A percentile compares a stretch with the other conserved stretches of the same genome.
Conservation (phyloP, 2,888 invertebrate genomes). For the Salticus scenicus region DNA sequence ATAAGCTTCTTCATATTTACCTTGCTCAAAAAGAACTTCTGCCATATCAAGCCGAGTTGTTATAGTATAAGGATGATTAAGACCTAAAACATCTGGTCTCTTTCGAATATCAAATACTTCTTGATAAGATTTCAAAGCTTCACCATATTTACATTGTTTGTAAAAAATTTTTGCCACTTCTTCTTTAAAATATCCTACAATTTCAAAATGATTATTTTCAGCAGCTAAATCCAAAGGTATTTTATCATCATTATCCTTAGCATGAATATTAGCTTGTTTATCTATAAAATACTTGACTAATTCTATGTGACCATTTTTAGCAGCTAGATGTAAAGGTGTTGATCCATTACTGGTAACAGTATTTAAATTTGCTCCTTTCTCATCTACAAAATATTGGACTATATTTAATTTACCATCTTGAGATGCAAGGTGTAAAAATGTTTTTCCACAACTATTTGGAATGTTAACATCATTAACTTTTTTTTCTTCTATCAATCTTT, state of each 20-base stretch:
- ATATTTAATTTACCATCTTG: background rate
- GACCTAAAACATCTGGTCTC: too few species aligned
- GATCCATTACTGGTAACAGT: background rate
- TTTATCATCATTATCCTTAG: background rate
- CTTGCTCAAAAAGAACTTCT: too few species aligned
- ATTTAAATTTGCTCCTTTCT: background rate
- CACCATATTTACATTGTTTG: too few species aligned
- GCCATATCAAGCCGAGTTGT: too few species aligned
- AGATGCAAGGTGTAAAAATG: background rate
- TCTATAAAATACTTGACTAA: background rate
- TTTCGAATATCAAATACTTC: too few species aligned
- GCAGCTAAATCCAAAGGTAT: conserved; percentile 17
- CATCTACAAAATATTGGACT: background rate
- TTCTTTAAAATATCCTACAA: background rate
- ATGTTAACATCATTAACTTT: background rate
- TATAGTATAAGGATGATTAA: too few species aligned
- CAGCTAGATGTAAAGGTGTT: conserved; percentile 9
- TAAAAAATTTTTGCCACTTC: background rate
- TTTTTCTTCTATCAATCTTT: background rate
- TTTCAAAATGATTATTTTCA: background rate
- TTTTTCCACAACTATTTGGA: background rate
- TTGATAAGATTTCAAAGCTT: too few species aligned
- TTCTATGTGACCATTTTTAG: background rate
- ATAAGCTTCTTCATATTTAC: too few species aligned
- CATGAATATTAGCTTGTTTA: background rate